A percentile compares a stretch with the other conserved stretches of the same genome.
phyloP scores from a whole-genome alignment of 2,888 invertebrate genomes.

The Hyles lineata region DNA sequence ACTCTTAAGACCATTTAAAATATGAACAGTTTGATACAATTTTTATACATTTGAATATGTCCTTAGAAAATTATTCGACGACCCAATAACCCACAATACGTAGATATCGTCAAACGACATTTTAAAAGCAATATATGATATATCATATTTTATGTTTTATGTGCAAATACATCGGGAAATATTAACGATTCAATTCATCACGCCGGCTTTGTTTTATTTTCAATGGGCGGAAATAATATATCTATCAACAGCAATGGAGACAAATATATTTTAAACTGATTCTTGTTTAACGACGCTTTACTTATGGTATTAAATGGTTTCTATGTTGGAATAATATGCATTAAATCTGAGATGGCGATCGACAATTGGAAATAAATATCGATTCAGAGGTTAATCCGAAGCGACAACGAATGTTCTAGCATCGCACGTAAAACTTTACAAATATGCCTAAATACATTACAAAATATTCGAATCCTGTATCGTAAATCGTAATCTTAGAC shows the following conservation, averaged over 20 bases:
- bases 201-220: constrained; percentile 11
- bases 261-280: constrained; percentile 2
- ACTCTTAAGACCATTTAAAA: too few relatives aligned
- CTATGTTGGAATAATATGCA: too few relatives aligned
- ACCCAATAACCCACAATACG: constrained; percentile 5
- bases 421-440: too few relatives aligned
- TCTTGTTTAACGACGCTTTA: neutral
- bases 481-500: too few relatives aligned
- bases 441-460: too few relatives aligned
- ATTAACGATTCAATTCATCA: constrained; percentile 15
- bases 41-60: neutral
- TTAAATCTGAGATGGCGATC: too few relatives aligned
- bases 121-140: constrained; percentile 16
- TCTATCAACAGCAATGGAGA: constrained; percentile 1
- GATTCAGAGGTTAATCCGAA: too few relatives aligned
- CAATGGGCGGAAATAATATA: constrained; percentile 13
- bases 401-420: too few relatives aligned
- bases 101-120: neutral
- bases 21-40: neutral
- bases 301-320: neutral
- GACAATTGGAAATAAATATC: too few relatives aligned
- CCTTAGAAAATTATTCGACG: neutral
- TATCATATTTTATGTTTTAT: constrained; percentile 19
- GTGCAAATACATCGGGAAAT: constrained; percentile 13
- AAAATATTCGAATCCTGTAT: too few relatives aligned